phyloP scores from a whole-genome alignment of 1,140 invertebrate genomes.

The Temnothorax nylanderi region DNA sequence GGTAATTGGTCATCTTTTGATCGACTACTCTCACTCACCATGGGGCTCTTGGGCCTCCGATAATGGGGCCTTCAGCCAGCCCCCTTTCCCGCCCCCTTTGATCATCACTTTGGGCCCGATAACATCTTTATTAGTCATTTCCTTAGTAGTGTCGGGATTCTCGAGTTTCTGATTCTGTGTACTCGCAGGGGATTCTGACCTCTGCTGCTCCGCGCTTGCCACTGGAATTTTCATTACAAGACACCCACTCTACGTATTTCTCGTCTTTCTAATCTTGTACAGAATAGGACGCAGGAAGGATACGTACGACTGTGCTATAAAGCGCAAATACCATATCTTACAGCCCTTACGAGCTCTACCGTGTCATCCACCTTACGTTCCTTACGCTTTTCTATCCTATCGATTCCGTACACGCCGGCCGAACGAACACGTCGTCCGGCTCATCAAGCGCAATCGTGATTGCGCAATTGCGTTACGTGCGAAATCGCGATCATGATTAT shows the following conservation, averaged over 20 bases:
- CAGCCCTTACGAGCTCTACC: not conserved
- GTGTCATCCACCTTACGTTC: not conserved
- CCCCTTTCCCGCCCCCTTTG: slow-evolving; percentile 86
- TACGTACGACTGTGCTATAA: slow-evolving; percentile 42
- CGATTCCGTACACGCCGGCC: not conserved
- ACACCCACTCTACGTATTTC: slow-evolving; percentile 75
- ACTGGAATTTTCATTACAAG: slow-evolving; percentile 83
- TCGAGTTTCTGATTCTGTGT: slow-evolving; percentile 84
- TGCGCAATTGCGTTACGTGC: slow-evolving; percentile 18
- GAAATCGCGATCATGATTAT: slow-evolving; percentile 64
- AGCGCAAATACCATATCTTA: not conserved
- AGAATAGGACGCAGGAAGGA: slow-evolving; percentile 53
- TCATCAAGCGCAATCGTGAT: slow-evolving; percentile 10
- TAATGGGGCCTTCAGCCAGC: slow-evolving; percentile 85
- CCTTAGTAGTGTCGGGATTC: slow-evolving; percentile 84
- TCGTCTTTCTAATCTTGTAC: slow-evolving; percentile 47
- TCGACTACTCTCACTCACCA: slow-evolving; percentile 84
- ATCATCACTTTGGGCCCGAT: slow-evolving; percentile 83
- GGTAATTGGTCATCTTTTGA: slow-evolving; percentile 77
- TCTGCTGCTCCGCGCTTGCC: slow-evolving; percentile 85
- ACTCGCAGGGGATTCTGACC: slow-evolving; percentile 84
- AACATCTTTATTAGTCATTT: slow-evolving; percentile 85
- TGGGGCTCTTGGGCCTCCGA: slow-evolving; percentile 86
- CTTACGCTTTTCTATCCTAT: not conserved
- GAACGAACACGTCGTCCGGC: not conserved